A percentile compares a stretch with the other conserved stretches of the same genome.
Evolutionary conservation across 2,888 invertebrate species (phyloP).

Genomic region (Chloromyia formosa): DNA sequence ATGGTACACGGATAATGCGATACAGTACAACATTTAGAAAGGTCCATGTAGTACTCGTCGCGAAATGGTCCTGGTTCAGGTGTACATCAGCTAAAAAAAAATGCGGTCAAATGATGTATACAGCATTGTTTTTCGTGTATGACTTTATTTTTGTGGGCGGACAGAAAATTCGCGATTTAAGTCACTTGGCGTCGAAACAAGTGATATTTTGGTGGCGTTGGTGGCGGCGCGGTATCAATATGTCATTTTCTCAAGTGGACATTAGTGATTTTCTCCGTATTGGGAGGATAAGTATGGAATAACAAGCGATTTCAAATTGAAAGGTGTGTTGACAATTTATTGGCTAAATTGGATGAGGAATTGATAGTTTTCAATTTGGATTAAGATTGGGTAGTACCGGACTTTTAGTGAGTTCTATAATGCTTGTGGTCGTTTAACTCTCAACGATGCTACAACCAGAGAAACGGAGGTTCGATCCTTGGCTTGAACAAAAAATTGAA

Average conservation of each 20-base stretch:
- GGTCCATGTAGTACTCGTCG: background rate
- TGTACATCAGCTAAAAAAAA: background rate
- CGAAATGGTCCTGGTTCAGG: constrained; percentile 16
- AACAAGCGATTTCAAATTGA: background rate
- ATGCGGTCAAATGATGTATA: constrained; percentile 9
- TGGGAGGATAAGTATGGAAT: background rate
- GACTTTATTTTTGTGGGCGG: constrained; percentile 37
- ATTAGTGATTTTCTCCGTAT: background rate
- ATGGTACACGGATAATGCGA: constrained; percentile 9
- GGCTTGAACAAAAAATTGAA: no score
- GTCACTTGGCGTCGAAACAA: constrained; percentile 12
- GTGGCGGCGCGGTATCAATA: background rate
- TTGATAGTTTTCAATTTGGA: no score
- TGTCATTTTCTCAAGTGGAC: constrained; percentile 2
- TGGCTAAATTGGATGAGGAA: constrained; percentile 6
- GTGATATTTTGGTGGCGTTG: background rate
- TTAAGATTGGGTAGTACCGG: no score
- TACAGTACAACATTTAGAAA: background rate
- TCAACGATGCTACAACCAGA: no score
- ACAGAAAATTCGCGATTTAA: constrained; percentile 11
- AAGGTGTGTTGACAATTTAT: constrained; percentile 8
- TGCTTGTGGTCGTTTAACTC: no score
- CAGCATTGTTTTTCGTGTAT: constrained; percentile 30
- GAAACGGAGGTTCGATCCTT: no score
- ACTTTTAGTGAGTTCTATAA: no score